Conservation (phyloP, 2,888 invertebrate genomes). For the Agrilus mali region DNA sequence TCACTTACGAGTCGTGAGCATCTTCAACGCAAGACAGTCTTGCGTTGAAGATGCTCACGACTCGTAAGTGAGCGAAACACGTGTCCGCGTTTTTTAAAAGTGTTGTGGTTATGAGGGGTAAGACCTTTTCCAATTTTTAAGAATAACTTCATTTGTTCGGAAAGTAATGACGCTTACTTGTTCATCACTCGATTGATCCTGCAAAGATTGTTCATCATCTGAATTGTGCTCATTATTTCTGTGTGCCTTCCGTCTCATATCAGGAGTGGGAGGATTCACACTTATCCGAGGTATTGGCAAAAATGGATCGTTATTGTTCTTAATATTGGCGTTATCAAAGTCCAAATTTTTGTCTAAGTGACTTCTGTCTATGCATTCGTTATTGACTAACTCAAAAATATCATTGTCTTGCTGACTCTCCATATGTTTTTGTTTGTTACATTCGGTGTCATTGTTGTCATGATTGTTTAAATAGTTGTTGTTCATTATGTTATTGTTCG, state of each 20-base stretch:
- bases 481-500: constrained; percentile 34
- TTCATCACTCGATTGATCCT: no score
- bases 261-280: constrained; percentile 64
- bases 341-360: constrained; percentile 47
- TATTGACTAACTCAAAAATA: not conserved
- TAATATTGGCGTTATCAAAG: constrained; percentile 50
- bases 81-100: no score
- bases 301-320: constrained; percentile 48
- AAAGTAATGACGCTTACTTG: no score
- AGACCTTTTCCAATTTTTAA: no score
- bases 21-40: no score
- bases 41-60: no score
- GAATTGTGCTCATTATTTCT: no score
- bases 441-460: constrained; percentile 18
- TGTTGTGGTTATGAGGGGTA: no score
- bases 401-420: not conserved
- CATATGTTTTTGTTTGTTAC: constrained; percentile 8
- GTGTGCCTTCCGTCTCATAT: constrained; percentile 20
- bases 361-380: constrained; percentile 33
- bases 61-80: no score
- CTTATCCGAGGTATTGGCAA: constrained; percentile 53
- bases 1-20: no score
- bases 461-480: constrained; percentile 19
- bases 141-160: no score
- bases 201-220: no score